These are phyloP conservation scores for Andinoacara biseriatus DNA, from an alignment of 2,113 vertebrate species.

Conservation along the genomic window DNA sequence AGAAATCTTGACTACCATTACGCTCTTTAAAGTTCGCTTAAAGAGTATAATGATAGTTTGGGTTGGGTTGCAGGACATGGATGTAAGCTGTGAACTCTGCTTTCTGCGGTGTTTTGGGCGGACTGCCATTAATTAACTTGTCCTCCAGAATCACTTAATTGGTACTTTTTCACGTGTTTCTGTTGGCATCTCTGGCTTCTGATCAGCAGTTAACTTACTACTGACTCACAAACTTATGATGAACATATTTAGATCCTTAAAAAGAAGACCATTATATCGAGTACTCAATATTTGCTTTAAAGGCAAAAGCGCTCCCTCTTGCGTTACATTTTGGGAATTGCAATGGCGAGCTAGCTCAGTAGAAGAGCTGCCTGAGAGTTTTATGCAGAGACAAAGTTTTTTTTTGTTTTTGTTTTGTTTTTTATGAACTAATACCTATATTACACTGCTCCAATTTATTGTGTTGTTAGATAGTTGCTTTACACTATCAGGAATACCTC, in stretches of 20 bases:
- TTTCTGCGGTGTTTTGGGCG: too few relatives aligned
- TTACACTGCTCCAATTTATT: neutral
- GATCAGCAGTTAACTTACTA: neutral
- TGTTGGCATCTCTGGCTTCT: neutral
- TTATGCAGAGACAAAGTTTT: neutral
- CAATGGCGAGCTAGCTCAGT: neutral
- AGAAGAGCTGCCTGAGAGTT: too few relatives aligned
- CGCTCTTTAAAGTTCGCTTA: neutral
- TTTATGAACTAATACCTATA: neutral
- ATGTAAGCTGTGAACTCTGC: too few relatives aligned
- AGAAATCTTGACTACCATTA: neutral
- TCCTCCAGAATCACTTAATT: too few relatives aligned
- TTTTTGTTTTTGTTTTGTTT: neutral
- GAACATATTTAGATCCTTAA: neutral
- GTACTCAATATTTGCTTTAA: neutral
- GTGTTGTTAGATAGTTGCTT: neutral
- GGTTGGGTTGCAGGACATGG: too few relatives aligned
- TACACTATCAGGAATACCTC: neutral
- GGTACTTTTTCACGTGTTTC: neutral
- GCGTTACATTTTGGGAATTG: constrained; percentile 6
- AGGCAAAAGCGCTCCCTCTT: constrained; percentile 19
- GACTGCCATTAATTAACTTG: too few relatives aligned
- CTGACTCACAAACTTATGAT: neutral
- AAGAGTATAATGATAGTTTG: too few relatives aligned
- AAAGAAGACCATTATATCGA: neutral